Evolutionary conservation across 2,113 vertebrate genomes (phyloP).

Genomic region (Protobothrops flavoviridis): DNA sequence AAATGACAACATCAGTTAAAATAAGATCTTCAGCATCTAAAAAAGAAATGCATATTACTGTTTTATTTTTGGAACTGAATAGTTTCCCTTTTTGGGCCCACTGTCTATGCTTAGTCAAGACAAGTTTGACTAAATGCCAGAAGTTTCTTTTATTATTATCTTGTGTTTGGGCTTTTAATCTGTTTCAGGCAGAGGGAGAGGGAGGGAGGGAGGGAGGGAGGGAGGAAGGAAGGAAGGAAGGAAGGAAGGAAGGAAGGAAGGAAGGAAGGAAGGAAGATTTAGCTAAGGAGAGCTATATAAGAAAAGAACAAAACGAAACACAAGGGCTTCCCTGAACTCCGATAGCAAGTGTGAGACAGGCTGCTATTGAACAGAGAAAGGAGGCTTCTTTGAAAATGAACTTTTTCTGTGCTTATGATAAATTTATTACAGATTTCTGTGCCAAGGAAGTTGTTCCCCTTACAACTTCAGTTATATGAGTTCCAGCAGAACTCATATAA

Average conservation of each 20-base stretch:
- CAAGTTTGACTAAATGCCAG: conserved; percentile 89
- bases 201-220: conserved; percentile 99
- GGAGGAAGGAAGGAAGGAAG: conserved; percentile 99
- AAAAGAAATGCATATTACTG: conserved; percentile 56
- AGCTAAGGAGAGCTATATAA: conserved; percentile 64
- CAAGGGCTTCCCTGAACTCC: conserved; percentile 64
- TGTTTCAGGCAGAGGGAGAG: conserved; percentile 91
- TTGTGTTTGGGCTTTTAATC: conserved; percentile 90
- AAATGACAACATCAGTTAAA: conserved; percentile 42
- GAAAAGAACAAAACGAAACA: conserved; percentile 37
- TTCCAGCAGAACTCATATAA: background rate
- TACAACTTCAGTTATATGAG: conserved; percentile 45
- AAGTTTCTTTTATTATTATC: conserved; percentile 74
- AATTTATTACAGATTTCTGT: conserved; percentile 53
- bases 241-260: conserved; percentile 44
- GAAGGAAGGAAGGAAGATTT: conserved; percentile 78
- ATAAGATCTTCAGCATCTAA: conserved; percentile 54
- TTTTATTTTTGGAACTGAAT: conserved; percentile 59
- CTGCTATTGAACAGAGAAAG: conserved; percentile 66
- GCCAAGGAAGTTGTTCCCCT: conserved; percentile 54
- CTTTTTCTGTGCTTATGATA: conserved; percentile 45
- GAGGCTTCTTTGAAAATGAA: conserved; percentile 64
- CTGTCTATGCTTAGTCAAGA: conserved; percentile 81
- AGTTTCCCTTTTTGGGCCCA: conserved; percentile 85
- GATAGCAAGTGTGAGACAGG: conserved; percentile 69